These are phyloP conservation scores for Brenthis hecate DNA, from an alignment of 2,888 invertebrate genomes.

Conservation along the genomic window DNA sequence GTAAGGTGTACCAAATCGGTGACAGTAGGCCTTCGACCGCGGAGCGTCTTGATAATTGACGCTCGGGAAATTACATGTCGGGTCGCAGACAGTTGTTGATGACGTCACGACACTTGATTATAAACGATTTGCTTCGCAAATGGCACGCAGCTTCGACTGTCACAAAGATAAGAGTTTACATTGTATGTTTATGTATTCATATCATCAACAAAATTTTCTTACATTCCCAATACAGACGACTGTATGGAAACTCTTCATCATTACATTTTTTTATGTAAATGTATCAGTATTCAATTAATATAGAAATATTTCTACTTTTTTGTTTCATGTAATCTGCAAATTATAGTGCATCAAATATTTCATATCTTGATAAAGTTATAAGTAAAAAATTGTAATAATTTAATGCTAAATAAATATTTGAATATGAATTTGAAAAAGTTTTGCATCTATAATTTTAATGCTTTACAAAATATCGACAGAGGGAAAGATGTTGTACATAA, in stretches of 20 bases:
- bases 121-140: slow-evolving; percentile 79
- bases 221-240: background rate
- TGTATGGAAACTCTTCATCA: background rate
- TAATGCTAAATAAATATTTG: too few relatives aligned
- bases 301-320: too few relatives aligned
- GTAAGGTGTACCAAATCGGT: slow-evolving; percentile 66
- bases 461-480: too few relatives aligned
- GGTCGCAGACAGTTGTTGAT: slow-evolving; percentile 79
- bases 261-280: background rate
- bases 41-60: slow-evolving; percentile 75
- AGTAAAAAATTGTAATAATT: too few relatives aligned
- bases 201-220: slow-evolving; percentile 2
- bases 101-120: slow-evolving; percentile 77
- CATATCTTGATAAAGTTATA: too few relatives aligned
- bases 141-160: slow-evolving; percentile 40
- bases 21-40: slow-evolving; percentile 69
- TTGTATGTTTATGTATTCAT: slow-evolving; percentile 23
- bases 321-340: too few relatives aligned
- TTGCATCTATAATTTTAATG: too few relatives aligned
- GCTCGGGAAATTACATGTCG: slow-evolving; percentile 80
- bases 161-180: slow-evolving; percentile 37
- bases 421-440: too few relatives aligned
- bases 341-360: too few relatives aligned
- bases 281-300: background rate
- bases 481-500: too few relatives aligned